Evolutionary conservation across 2,888 invertebrate genomes (phyloP), one percentile per base, ranked within the genome.

Genomic region (Spialia ferax): DNA sequence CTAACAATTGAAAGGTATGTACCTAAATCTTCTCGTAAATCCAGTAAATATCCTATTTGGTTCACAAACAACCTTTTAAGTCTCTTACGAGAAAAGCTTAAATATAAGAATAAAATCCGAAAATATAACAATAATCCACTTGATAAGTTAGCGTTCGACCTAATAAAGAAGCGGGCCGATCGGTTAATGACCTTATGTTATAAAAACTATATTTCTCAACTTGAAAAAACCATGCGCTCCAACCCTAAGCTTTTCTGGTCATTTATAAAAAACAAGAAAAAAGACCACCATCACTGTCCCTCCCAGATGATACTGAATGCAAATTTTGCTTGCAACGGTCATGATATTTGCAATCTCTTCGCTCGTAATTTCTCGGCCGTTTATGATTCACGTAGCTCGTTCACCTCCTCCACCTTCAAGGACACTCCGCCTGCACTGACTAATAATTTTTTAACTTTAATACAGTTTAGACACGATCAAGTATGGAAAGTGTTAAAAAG

Each of bases 111-210:
- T 5, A 63, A 60, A 48, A 6, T 60, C 1, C 45, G 45, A 13
- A 60, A 60, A 60, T 60, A 18, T 7, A 60, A 60, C 6, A 60
- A 48, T 18, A 60, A 60, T 15, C 45, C 60, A 0, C 15, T 60
- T 4, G 60, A 60, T 29, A 45, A 1, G 4, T 18, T 60, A 6
- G n/a, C 45, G 4, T 60, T 45, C 11, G 29, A 60, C 1, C 11
- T 60, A 5, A 15, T n/a, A 1, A 60, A 45, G 48, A 26, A 26
- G 18, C 23, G 60, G 11, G 32, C 63, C 4, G 38, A 42, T 5
- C 38, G 15, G 6, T 8, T 63, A 1, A 38, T 54, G 54, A 42
- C 10, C 0, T 1, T 2, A 10, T 63, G 63, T 18, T 63, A 54
- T 11, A 63, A 52, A 32, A n/a, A 8, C 2, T 62, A 62, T 50